A percentile compares a stretch with the other conserved stretches of the same genome.
Evolutionary conservation across 1,140 invertebrate species (phyloP).

Genomic region (Spodoptera litura): DNA sequence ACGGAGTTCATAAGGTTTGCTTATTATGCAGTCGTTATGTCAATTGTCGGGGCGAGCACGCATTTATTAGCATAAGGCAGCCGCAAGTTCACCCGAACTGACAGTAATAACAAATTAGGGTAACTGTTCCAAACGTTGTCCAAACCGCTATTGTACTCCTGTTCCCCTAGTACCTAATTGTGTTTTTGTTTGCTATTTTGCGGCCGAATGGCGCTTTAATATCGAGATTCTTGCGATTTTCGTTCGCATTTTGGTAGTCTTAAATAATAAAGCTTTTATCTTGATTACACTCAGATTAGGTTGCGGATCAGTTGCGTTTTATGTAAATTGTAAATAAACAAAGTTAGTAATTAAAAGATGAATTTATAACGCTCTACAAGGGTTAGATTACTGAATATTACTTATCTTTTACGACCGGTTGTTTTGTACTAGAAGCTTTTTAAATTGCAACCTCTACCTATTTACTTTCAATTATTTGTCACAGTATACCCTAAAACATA

Average conservation of each 20-base stretch:
- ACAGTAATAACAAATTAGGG: conserved; percentile 79
- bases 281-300: conserved; percentile 14
- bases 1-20: conserved; percentile 26
- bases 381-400: no score
- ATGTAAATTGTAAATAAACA: neutral
- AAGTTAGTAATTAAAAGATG: no score
- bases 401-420: no score
- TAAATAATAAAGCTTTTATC: conserved; percentile 36
- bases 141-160: conserved; percentile 65
- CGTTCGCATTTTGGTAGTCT: conserved; percentile 8
- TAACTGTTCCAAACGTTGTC: conserved; percentile 63
- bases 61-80: conserved; percentile 74
- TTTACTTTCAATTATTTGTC: no score
- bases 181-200: conserved; percentile 80
- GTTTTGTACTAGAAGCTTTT: no score
- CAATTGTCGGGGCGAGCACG: conserved; percentile 52
- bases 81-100: conserved; percentile 64
- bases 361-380: no score
- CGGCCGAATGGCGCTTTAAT: conserved; percentile 63
- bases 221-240: conserved; percentile 40
- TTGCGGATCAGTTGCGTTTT: conserved; percentile 16
- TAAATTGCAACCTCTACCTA: no score
- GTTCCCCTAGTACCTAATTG: conserved; percentile 69
- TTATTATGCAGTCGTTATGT: conserved; percentile 40
- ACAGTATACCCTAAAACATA: no score